Base-by-base conservation (phyloP, 2,797 vertebrate genomes). In the Malacoraja senta region DNA sequence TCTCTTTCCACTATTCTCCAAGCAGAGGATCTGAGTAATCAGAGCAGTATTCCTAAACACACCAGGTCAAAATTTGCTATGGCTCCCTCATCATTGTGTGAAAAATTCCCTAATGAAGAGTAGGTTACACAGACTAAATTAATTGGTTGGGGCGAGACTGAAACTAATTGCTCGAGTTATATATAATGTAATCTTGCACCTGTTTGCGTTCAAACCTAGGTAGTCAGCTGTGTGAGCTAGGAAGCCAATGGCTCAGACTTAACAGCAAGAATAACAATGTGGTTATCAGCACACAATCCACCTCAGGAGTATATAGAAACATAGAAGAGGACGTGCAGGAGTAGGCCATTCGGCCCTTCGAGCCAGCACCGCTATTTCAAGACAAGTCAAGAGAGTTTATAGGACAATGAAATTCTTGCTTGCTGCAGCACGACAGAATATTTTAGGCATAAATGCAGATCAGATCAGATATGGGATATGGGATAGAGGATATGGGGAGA, bases 131-230 rank as follows among this genome's bases (percentile, higher is more conserved):
- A 97, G 98, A 98, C 98, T 97, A 98, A 68, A 98, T 97, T 98
- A 98, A 98, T 99, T 98, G 99, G 98, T 97, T 97, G 97, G 97
- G 96, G 97, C 98, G 97, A 98, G 98, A 98, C 97, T 98, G 98
- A 98, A 98, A 98, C 98, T 98, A 98, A 99, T 98, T 97, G 98
- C 98, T 98, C 98, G 98, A 98, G 98, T 98, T 98, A 98, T 98
- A 97, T 98, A 97, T 98, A 98, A 98, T 98, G 98, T 98, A 97
- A 98, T 98, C 98, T 98, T 98, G 97, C 98, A 98, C 98, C 98
- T 98, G 98, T 97, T 98, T 76, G 71, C 71, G 38, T 92, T 26
- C 44, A 24, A 88, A 91, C 32, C 29, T 74, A 26, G 74, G 96
- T 97, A 94, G 96, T 96, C 96, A 96, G 95, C 94, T 92, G 79